Conservation (phyloP, 2,113 vertebrate genomes). For the Bagarius yarrelli region DNA sequence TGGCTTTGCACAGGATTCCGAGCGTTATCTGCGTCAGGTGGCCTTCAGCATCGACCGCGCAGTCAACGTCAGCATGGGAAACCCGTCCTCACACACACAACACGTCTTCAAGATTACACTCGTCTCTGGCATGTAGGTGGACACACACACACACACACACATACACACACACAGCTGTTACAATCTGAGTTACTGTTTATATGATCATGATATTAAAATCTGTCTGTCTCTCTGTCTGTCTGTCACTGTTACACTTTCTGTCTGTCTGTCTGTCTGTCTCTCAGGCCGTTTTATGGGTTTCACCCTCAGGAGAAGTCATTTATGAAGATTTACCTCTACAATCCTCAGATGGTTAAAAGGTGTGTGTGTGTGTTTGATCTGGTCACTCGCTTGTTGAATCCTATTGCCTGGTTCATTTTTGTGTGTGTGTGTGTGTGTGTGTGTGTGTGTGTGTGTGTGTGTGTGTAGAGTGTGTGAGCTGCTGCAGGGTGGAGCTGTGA, state of each 20-base stretch:
- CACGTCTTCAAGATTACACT: conserved; percentile 94
- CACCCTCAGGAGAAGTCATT: conserved; percentile 93
- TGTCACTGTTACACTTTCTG: background rate
- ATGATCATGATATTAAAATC: background rate
- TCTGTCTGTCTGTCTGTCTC: background rate
- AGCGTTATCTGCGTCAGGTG: conserved; percentile 87
- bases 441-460: conserved; percentile 20
- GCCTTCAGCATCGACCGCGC: conserved; percentile 97
- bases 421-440: background rate
- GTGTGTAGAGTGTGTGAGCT: conserved; percentile 89
- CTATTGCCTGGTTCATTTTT: background rate
- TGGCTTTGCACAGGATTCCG: conserved; percentile 79
- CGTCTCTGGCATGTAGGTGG: conserved; percentile 94
- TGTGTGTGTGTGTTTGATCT: conserved; percentile 60
- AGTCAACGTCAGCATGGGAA: conserved; percentile 93
- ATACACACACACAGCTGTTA: conserved; percentile 8
- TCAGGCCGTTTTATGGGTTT: conserved; percentile 96
- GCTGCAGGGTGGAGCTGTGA: conserved; percentile 94
- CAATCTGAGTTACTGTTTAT: background rate
- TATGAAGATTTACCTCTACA: conserved; percentile 99
- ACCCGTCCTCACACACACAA: conserved; percentile 83
- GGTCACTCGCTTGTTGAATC: background rate
- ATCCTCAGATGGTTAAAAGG: conserved; percentile 98
- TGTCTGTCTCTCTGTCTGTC: background rate
- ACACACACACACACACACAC: background rate